Evolutionary conservation across 30 jellyfish, hydroid and myxozoan genomes (phyloP).

Genomic region (Turritopsis dohrnii): DNA sequence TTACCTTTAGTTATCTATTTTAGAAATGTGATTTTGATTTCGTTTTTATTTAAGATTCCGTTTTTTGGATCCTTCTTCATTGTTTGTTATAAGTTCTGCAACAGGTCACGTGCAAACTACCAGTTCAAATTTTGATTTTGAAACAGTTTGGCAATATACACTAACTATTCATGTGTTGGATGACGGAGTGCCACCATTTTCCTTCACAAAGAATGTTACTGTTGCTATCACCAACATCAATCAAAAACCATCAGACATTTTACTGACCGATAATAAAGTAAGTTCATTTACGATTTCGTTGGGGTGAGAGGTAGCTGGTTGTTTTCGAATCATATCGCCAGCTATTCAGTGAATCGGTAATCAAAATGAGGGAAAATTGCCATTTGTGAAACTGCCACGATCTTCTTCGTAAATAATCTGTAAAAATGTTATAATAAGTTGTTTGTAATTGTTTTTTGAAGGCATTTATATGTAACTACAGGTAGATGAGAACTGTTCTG

Average conservation of each 20-base stretch:
- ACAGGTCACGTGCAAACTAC: not conserved
- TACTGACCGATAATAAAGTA: slow-evolving; percentile 36
- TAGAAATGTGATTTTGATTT: not conserved
- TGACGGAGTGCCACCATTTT: slow-evolving; percentile 55
- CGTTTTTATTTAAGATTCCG: not conserved
- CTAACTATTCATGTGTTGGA: slow-evolving; percentile 54
- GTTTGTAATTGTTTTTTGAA: too few relatives aligned
- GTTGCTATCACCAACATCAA: slow-evolving; percentile 55
- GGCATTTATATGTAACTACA: not conserved
- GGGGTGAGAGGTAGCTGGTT: not conserved
- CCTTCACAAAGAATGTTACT: slow-evolving; percentile 31
- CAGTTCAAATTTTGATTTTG: not conserved
- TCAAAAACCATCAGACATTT: slow-evolving; percentile 66
- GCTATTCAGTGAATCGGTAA: too few relatives aligned
- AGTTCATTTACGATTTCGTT: not conserved
- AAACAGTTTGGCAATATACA: not conserved
- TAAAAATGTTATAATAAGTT: too few relatives aligned
- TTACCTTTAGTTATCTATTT: not conserved
- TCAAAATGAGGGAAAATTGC: too few relatives aligned
- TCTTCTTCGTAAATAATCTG: too few relatives aligned
- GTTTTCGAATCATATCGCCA: not conserved
- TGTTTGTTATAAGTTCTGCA: not conserved
- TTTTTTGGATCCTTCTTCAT: not conserved
- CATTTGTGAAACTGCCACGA: too few relatives aligned
- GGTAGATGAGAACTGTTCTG: slow-evolving; percentile 55